A percentile compares a stretch with the other conserved stretches of the same genome.
Conservation (phyloP, 2,888 invertebrate species). For the Spilarctia lutea region DNA sequence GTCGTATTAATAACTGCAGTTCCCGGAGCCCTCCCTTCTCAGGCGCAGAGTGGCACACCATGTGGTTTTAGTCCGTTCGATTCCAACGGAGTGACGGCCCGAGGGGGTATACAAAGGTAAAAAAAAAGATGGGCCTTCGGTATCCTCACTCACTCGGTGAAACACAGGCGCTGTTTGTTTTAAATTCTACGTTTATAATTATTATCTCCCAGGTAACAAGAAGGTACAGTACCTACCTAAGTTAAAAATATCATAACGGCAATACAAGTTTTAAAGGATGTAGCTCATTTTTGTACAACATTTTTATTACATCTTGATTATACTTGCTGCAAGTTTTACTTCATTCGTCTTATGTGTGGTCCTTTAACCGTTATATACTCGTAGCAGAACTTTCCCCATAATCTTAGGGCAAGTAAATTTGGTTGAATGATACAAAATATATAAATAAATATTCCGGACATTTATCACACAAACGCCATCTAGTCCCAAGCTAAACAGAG, state of each 20-base stretch:
- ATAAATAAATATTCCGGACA: too few species aligned
- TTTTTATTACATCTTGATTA: constrained; percentile 41
- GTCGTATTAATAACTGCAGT: too few species aligned
- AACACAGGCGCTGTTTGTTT: too few species aligned
- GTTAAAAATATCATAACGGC: constrained; percentile 34
- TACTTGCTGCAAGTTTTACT: constrained; percentile 26
- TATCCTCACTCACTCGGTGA: too few species aligned
- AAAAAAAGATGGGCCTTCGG: too few species aligned
- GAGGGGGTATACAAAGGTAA: too few species aligned
- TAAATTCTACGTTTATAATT: neutral
- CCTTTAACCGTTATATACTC: constrained; percentile 12
- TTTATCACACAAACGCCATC: too few species aligned
- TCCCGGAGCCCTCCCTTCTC: too few species aligned
- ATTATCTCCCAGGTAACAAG: neutral
- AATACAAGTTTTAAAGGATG: constrained; percentile 19
- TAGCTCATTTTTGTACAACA: constrained; percentile 18
- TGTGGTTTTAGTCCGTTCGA: too few species aligned
- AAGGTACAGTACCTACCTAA: constrained; percentile 6
- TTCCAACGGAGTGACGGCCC: too few species aligned
- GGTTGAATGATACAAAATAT: neutral
- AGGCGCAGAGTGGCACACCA: too few species aligned
- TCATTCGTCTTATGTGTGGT: constrained; percentile 4
- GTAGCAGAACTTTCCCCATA: constrained; percentile 4
- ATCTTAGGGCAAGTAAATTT: neutral
- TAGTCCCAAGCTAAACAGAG: too few species aligned